Base-by-base conservation (phyloP, 2,888 invertebrate genomes). In the Caenorhabditis afra region DNA sequence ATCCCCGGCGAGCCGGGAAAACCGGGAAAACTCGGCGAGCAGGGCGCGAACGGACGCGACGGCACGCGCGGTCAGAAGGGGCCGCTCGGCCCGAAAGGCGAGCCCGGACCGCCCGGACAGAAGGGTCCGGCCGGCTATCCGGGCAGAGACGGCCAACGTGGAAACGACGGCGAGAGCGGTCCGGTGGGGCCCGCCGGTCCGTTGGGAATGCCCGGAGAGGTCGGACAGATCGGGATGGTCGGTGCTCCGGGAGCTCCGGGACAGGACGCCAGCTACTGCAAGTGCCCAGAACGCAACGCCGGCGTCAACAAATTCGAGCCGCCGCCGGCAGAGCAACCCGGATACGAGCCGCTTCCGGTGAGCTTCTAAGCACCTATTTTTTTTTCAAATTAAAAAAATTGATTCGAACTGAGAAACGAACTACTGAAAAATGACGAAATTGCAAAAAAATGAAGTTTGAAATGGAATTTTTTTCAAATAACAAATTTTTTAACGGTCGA, bases 1-100 rank as follows among this genome's bases (percentile, higher is more conserved):
- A 86, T 86, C 52, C 86, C 86, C n/a, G 88, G 88, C 47, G 86
- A 87, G 58, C 81, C 86, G 11, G 88, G 88, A 44, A 79, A 83
- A 47, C 65, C 85, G 8, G 88, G 88, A 73, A 85, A 87, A 61
- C 47, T 82, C 14, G 83, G 86, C 59, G 84, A 84, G 50, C 59
- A 16, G n/a, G 85, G 85, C 58, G 37, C 78, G 14, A 80, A 75
- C 4, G 85, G 85, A 45, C 39, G 85, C 37, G 81, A 84, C 53
- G 84, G 84, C 44, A 61, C 58, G 12, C 74, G 85, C 11, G 87
- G 86, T 66, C 81, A 81, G 45, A 87, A 88, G 65, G 87, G 87
- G 68, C 82, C 83, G 12, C 59, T 81, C 12, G 87, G 85, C 57
- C 82, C 83, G 23, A 78, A 82, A 53, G 87, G 87, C 81, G 87